These are phyloP conservation scores for Lysandra bellargus DNA, from an alignment of 2,888 invertebrate species.

Conservation along the genomic window DNA sequence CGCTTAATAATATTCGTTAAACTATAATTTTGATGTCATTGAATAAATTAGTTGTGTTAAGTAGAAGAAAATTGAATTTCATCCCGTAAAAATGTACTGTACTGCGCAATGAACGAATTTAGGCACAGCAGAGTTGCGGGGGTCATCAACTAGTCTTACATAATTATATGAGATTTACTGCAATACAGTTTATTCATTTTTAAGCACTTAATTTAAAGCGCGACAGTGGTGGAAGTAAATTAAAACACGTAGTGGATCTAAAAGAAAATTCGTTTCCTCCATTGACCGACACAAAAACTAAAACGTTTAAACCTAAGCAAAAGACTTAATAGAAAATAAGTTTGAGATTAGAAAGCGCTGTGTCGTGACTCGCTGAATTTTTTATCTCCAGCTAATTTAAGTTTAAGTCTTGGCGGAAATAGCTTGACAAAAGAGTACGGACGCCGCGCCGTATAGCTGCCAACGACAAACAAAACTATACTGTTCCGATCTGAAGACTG, in stretches of 20 bases:
- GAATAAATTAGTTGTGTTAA: no score
- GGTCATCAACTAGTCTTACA: no score
- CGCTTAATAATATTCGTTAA: no score
- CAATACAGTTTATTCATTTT: no score
- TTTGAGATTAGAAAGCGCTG: not conserved
- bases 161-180: no score
- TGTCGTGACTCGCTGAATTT: not conserved
- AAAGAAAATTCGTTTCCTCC: not conserved
- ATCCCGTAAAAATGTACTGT: no score
- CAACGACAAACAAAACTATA: not conserved
- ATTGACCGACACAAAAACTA: not conserved
- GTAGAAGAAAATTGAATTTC: no score
- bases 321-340: slow-evolving; percentile 1
- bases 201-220: no score
- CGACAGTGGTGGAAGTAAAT: not conserved
- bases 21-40: no score
- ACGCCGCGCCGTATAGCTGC: not conserved
- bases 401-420: slow-evolving; percentile 7
- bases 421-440: not conserved
- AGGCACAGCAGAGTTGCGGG: no score
- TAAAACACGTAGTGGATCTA: not conserved
- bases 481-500: not conserved
- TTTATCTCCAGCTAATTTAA: slow-evolving; percentile 16
- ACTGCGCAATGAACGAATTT: no score
- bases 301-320: not conserved